phyloP scores from a whole-genome alignment of 2,888 invertebrate genomes.

The Pomacea canaliculata region DNA sequence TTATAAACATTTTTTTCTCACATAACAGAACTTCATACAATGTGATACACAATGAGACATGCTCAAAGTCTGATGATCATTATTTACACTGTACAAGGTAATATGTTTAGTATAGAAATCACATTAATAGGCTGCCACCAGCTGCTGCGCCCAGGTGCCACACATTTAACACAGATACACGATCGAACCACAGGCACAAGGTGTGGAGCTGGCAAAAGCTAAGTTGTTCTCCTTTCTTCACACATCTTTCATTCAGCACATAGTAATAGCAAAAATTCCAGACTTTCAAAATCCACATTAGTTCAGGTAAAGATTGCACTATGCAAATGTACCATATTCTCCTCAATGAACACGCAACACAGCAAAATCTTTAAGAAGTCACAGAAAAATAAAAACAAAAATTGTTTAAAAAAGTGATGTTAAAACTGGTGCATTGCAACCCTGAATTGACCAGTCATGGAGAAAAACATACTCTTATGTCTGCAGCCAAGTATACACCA shows the following conservation, averaged over 20 bases:
- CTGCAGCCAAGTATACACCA: no score
- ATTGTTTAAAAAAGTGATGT: neutral
- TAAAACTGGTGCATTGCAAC: no score
- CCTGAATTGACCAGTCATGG: no score
- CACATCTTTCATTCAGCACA: conserved; percentile 4
- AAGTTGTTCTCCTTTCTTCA: neutral
- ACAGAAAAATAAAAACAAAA: neutral
- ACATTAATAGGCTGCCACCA: no score
- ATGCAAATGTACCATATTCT: conserved; percentile 3
- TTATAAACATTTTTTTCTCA: conserved; percentile 15
- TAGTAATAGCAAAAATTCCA: conserved; percentile 11
- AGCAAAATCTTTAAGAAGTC: conserved; percentile 2
- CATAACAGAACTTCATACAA: conserved; percentile 19
- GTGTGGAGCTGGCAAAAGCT: neutral
- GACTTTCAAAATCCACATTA: neutral
- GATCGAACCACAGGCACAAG: conserved; percentile 1
- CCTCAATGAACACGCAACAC: no score
- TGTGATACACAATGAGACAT: conserved; percentile 24
- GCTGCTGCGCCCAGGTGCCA: no score
- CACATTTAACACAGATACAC: no score
- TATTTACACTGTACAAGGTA: conserved; percentile 5
- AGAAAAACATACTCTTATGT: no score
- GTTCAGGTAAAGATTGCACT: conserved; percentile 19
- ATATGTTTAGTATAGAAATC: neutral
- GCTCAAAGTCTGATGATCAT: conserved; percentile 13